A percentile compares a stretch with the other conserved stretches of the same genome.
Conservation (phyloP, 2,113 vertebrate species). For the Etia nguti region DNA sequence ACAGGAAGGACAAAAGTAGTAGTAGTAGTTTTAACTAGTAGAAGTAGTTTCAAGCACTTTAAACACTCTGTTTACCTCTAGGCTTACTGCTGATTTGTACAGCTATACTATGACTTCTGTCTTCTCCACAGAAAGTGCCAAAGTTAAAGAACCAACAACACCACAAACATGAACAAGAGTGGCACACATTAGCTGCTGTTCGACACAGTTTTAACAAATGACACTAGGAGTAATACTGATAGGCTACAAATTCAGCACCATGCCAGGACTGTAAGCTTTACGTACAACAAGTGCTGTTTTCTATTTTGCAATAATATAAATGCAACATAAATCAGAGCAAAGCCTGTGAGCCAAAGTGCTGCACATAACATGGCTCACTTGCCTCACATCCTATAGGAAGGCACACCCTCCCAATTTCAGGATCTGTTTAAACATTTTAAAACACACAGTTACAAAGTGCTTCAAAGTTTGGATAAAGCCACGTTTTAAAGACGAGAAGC, state of each 20-base stretch:
- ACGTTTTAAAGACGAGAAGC: not conserved
- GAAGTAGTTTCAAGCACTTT: not conserved
- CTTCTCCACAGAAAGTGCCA: not conserved
- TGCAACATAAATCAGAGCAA: not conserved
- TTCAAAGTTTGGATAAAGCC: not conserved
- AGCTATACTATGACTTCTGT: not conserved
- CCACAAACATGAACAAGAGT: not conserved
- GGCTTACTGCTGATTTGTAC: not conserved
- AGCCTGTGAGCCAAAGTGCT: not conserved
- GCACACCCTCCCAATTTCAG: not conserved
- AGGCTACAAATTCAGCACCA: not conserved
- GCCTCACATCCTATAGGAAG: not conserved
- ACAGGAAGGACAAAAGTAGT: not conserved
- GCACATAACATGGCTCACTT: not conserved
- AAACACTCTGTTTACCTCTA: not conserved
- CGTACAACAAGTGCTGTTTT: not conserved
- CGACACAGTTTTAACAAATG: not conserved
- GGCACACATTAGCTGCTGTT: not conserved
- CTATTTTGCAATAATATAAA: not conserved
- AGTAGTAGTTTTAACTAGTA: not conserved
- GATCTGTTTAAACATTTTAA: not conserved
- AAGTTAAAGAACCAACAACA: not conserved
- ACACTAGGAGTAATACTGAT: not conserved
- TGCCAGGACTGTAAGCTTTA: not conserved
- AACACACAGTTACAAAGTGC: not conserved